phyloP scores from a whole-genome alignment of 2,888 invertebrate genomes.

The Biston betularia region DNA sequence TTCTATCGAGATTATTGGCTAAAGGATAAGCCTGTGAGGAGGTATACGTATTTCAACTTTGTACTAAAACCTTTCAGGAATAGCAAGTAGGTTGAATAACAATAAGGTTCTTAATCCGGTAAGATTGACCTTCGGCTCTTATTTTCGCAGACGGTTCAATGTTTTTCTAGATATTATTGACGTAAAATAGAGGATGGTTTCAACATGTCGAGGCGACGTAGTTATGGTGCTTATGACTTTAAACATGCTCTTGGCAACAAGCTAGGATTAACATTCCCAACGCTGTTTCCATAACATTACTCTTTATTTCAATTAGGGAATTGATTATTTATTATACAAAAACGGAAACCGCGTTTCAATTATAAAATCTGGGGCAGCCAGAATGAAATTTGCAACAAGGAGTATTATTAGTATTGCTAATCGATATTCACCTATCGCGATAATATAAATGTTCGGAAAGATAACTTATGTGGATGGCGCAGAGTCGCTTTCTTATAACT shows the following conservation, averaged over 20 bases:
- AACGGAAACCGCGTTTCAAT: slow-evolving; percentile 17
- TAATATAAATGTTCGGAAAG: too few relatives aligned
- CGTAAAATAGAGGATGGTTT: not conserved
- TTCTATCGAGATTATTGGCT: slow-evolving; percentile 27
- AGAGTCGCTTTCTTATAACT: too few relatives aligned
- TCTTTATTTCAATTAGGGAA: too few relatives aligned
- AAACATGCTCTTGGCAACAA: too few relatives aligned
- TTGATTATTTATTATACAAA: not conserved
- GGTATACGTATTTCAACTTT: slow-evolving; percentile 21
- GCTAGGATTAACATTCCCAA: not conserved
- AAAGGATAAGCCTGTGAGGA: slow-evolving; percentile 19
- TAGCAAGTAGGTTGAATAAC: slow-evolving; percentile 20
- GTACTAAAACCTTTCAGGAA: slow-evolving; percentile 26
- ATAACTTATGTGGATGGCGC: too few relatives aligned
- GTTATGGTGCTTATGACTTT: too few relatives aligned
- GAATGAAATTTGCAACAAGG: slow-evolving; percentile 15
- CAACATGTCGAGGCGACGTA: not conserved
- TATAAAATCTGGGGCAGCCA: slow-evolving; percentile 12
- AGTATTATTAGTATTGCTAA: slow-evolving; percentile 6
- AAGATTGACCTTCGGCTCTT: slow-evolving; percentile 1
- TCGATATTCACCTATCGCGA: slow-evolving; percentile 3
- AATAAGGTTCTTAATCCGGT: slow-evolving; percentile 13
- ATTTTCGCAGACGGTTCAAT: not conserved
- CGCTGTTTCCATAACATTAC: not conserved
- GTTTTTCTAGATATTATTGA: not conserved